Evolutionary conservation across 35 echinoderm and acorn worm species (phyloP).

Genomic region (Holothuria glaberrima): DNA sequence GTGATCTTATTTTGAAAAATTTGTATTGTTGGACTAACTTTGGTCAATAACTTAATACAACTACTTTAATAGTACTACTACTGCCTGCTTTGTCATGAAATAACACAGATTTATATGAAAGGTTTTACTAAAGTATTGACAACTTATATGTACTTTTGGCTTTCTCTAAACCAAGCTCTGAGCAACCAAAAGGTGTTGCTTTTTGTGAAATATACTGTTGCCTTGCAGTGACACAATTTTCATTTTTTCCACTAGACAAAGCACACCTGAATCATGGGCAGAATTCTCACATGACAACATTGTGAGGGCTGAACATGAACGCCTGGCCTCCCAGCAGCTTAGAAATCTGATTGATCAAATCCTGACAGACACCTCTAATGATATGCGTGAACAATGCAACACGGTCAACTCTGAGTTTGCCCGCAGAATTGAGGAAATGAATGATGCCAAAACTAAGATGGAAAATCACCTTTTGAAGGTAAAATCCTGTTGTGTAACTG

Average conservation of each 20-base stretch:
- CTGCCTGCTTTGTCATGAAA: no score
- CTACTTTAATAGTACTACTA: no score
- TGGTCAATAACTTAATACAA: no score
- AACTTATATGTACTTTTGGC: no score
- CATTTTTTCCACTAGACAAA: constrained; percentile 68
- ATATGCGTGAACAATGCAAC: constrained; percentile 98
- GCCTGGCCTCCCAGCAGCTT: constrained; percentile 85
- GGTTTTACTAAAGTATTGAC: no score
- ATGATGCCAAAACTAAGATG: constrained; percentile 96
- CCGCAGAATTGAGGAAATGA: constrained; percentile 94
- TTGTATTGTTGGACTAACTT: no score
- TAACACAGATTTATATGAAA: no score
- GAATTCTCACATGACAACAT: constrained; percentile 98
- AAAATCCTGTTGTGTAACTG: background rate
- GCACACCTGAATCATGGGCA: constrained; percentile 92
- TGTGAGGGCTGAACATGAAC: constrained; percentile 94
- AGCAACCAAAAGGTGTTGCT: no score
- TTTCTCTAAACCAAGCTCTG: no score
- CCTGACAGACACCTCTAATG: constrained; percentile 95
- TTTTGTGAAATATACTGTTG: no score
- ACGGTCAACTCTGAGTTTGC: constrained; percentile 98
- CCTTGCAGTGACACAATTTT: no score
- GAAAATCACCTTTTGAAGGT: constrained; percentile 96
- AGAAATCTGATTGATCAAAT: constrained; percentile 96
- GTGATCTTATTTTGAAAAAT: no score